Evolutionary conservation across 2,797 vertebrate species (phyloP).

Genomic region (Pseudomugil gertrudae): DNA sequence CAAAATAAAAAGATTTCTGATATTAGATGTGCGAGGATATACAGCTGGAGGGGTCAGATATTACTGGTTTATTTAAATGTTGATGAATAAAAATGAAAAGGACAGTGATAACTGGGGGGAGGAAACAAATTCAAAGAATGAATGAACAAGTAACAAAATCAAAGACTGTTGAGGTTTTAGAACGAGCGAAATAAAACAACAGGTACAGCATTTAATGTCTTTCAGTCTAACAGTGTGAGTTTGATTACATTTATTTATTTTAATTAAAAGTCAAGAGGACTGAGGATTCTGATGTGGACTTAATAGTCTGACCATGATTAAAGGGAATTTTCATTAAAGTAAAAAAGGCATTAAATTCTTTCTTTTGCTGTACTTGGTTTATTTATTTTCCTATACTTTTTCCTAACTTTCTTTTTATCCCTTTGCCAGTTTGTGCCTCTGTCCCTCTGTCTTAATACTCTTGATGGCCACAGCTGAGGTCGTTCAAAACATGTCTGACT

Average conservation of each 20-base stretch:
- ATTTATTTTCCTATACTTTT: background rate
- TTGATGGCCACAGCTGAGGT: conserved; percentile 44
- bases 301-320: conserved; percentile 46
- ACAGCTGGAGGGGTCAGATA: background rate
- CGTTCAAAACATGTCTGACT: conserved; percentile 55
- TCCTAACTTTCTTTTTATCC: background rate
- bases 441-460: conserved; percentile 15
- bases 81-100: background rate
- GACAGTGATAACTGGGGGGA: background rate
- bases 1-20: too few relatives aligned
- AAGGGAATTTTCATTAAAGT: conserved; percentile 40
- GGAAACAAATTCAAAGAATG: background rate
- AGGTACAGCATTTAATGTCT: conserved; percentile 11
- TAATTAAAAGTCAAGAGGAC: conserved; percentile 39
- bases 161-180: conserved; percentile 4
- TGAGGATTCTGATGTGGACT: conserved; percentile 36
- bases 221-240: conserved; percentile 5
- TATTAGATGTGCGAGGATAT: background rate
- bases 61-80: background rate
- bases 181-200: background rate
- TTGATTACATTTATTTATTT: conserved; percentile 25
- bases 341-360: conserved; percentile 15
- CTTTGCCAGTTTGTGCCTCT: conserved; percentile 2
- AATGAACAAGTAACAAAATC: conserved; percentile 6
- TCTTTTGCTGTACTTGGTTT: conserved; percentile 8